Base-by-base conservation (phyloP, 2,113 vertebrate genomes). In the Poicephalus meyeri region DNA sequence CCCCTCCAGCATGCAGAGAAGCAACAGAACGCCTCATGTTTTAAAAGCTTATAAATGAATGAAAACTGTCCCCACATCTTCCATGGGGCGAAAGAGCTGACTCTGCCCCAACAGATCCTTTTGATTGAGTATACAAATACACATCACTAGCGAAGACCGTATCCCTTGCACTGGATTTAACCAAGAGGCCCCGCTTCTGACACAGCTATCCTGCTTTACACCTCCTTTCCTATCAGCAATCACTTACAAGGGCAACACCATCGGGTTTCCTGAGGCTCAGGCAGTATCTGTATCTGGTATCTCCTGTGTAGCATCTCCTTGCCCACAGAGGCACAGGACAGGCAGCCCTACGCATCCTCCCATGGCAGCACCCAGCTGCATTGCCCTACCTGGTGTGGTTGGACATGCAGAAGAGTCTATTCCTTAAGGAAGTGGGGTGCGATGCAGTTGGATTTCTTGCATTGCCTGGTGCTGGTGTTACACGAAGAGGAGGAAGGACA, bases 381-480 rank as follows among this genome's bases (percentile, higher is more conserved):
- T 9, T 3, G 53, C 77, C 9, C 37, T 97, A 98, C 98, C 98
- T 98, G 98, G 24, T 66, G 21, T 6, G 92, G n/a, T 0, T 15
- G 65, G 74, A 53, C 50, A 7, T 2, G 93, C 76, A 18, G 65
- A 15, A 69, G 91, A 15, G 13, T 64, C 96, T 95, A 90, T 16
- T 95, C 95, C 95, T 95, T 93, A 88, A 4, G 50, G 93, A 29
- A 63, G 78, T 77, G 93, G 92, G 88, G 56, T 41, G 94, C 23
- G 74, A 68, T 7, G 96, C 97, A n/a, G 96, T 69, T 6, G 91
- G 89, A 37, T 88, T 95, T 97, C 95, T 91, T 96, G 74, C 97
- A 70, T 33, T 97, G 98, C 88, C 97, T 80, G 96, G 82, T 84
- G 97, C 96, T 92, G 97, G 95, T 90, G 97, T 21, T 93, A 1